A percentile compares a stretch with the other conserved stretches of the same genome.
Evolutionary conservation across 1,140 invertebrate genomes (phyloP).

Genomic region (Cyphomyrmex costatus): DNA sequence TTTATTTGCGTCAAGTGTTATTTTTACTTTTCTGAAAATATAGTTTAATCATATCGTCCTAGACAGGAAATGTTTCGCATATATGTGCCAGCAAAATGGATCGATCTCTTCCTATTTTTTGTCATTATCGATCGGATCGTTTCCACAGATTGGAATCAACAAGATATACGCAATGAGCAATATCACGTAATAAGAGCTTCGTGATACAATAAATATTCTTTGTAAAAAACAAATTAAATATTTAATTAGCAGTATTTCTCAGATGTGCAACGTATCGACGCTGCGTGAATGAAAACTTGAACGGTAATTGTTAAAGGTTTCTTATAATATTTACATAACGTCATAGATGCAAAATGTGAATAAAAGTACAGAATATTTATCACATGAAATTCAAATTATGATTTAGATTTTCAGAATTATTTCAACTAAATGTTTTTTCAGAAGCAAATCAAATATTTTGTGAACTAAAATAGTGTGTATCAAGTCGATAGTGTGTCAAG

Average conservation of each 20-base stretch:
- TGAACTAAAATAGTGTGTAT: background rate
- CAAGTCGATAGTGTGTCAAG: background rate
- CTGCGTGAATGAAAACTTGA: slow-evolving; percentile 7
- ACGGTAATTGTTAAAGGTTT: slow-evolving; percentile 69
- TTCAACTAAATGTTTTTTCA: background rate
- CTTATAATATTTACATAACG: slow-evolving; percentile 82
- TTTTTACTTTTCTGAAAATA: background rate
- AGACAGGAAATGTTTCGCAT: slow-evolving; percentile 24
- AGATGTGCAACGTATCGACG: background rate
- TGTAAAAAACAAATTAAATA: slow-evolving; percentile 34
- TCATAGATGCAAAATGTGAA: slow-evolving; percentile 51
- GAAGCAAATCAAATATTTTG: background rate
- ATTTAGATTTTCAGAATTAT: background rate
- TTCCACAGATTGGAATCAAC: background rate
- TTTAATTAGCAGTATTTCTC: slow-evolving; percentile 39
- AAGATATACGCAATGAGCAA: slow-evolving; percentile 26
- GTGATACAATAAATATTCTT: slow-evolving; percentile 24
- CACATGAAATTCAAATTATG: too few species aligned
- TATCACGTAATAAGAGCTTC: background rate
- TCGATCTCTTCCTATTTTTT: slow-evolving; percentile 18
- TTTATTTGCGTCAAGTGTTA: slow-evolving; percentile 49
- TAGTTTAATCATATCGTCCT: slow-evolving; percentile 28
- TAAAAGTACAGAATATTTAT: slow-evolving; percentile 5
- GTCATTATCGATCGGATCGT: slow-evolving; percentile 16
- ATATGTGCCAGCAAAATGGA: slow-evolving; percentile 8